Evolutionary conservation across 2,888 invertebrate genomes (phyloP).

Genomic region (Drosophila helvetica): DNA sequence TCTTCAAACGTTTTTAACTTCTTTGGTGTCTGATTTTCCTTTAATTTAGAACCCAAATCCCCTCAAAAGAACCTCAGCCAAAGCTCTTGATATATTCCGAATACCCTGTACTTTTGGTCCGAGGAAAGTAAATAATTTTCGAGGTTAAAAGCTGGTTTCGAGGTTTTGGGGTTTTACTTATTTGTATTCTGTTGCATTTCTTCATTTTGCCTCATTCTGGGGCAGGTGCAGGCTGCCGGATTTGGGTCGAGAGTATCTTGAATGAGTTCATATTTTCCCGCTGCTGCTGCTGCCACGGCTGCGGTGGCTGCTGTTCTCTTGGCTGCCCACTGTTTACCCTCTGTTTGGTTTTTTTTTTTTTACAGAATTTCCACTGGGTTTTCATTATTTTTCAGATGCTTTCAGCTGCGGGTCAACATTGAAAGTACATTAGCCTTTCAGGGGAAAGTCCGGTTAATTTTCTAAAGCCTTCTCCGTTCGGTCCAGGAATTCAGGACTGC

Average conservation of each 20-base stretch:
- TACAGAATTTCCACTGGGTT: background rate
- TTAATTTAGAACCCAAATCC: background rate
- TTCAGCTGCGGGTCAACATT: constrained; percentile 48
- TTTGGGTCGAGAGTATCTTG: constrained; percentile 72
- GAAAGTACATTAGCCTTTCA: constrained; percentile 46
- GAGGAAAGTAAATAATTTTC: constrained; percentile 3
- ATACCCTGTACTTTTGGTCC: constrained; percentile 10
- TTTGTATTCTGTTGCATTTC: constrained; percentile 56
- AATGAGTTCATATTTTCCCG: constrained; percentile 58
- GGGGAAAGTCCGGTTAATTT: constrained; percentile 46
- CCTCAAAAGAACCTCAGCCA: background rate
- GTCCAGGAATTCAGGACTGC: background rate
- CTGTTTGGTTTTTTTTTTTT: constrained; percentile 1
- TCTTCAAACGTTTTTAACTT: background rate
- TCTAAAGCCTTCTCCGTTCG: constrained; percentile 11
- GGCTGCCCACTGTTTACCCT: background rate
- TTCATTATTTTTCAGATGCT: constrained; percentile 15
- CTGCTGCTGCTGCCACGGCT: constrained; percentile 12
- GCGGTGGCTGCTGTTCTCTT: constrained; percentile 2
- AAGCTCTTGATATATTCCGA: background rate
- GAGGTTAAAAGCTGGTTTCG: background rate
- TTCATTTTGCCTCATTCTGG: constrained; percentile 39
- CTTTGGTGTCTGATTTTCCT: background rate
- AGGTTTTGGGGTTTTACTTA: constrained; percentile 19
- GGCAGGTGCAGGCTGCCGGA: constrained; percentile 32